Evolutionary conservation across 2,888 invertebrate genomes (phyloP).

Genomic region (Pandemis corylana): DNA sequence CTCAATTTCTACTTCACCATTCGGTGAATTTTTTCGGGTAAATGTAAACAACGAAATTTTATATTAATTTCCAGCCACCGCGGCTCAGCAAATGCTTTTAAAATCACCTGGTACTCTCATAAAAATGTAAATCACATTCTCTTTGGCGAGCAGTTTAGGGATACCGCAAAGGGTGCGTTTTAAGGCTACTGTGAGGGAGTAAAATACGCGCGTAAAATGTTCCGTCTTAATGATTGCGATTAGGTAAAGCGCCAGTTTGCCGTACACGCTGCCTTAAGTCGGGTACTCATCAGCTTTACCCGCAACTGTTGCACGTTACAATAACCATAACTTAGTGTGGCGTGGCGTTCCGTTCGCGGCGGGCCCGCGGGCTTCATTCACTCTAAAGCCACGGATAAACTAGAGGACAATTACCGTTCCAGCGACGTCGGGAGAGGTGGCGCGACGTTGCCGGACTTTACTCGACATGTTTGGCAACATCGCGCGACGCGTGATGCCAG

Average conservation of each 20-base stretch:
- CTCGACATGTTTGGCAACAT: too few species aligned
- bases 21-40: slow-evolving; percentile 18
- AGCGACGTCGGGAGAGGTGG: too few species aligned
- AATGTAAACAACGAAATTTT: slow-evolving; percentile 42
- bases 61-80: slow-evolving; percentile 45
- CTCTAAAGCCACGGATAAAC: too few species aligned
- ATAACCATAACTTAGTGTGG: too few species aligned
- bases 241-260: slow-evolving; percentile 47
- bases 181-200: slow-evolving; percentile 53
- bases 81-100: slow-evolving; percentile 45
- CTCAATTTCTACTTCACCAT: slow-evolving; percentile 27
- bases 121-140: slow-evolving; percentile 62
- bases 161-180: slow-evolving; percentile 55
- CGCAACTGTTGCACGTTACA: too few species aligned
- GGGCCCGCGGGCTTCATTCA: too few species aligned
- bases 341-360: too few species aligned
- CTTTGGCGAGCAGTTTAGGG: slow-evolving; percentile 47
- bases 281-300: too few species aligned
- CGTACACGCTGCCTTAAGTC: neutral
- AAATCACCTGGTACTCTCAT: slow-evolving; percentile 58
- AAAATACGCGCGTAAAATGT: slow-evolving; percentile 53
- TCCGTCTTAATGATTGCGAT: slow-evolving; percentile 52
- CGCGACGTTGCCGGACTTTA: too few species aligned
- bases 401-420: too few species aligned
- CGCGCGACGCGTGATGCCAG: too few species aligned